Evolutionary conservation across 2,888 invertebrate genomes (phyloP).

Genomic region (Balanococcus diminutus): DNA sequence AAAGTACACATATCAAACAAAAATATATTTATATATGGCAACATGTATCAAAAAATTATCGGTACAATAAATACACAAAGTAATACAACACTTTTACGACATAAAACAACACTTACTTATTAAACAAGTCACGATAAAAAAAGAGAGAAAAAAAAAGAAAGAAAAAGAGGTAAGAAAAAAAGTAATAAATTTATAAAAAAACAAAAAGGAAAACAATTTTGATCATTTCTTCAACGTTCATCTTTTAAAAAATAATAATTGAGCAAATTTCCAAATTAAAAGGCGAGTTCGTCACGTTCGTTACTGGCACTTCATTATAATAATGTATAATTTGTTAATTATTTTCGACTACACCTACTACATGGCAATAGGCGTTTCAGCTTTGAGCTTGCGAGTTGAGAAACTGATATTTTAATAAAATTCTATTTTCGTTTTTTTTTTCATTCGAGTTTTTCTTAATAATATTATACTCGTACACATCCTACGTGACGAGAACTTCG

Average conservation of each 20-base stretch:
- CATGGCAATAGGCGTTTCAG: no score
- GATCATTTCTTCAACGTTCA: neutral
- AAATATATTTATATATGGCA: slow-evolving; percentile 31
- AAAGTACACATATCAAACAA: neutral
- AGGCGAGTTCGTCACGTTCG: neutral
- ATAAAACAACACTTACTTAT: neutral
- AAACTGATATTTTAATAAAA: neutral
- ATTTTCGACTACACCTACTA: no score
- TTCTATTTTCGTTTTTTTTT: neutral
- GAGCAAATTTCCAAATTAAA: slow-evolving; percentile 8
- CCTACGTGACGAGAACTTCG: neutral
- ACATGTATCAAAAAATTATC: slow-evolving; percentile 12
- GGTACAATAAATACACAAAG: neutral
- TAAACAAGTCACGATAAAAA: neutral
- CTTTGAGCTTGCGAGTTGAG: neutral
- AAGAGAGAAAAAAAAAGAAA: neutral
- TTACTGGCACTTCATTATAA: neutral
- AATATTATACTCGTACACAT: no score
- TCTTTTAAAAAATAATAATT: neutral
- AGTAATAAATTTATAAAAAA: neutral
- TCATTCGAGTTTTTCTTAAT: neutral
- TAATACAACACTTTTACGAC: neutral
- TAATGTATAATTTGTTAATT: no score
- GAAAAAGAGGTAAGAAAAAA: neutral
- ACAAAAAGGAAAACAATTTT: neutral